Conservation (phyloP, 2,797 vertebrate genomes). For the Orestias chungarensis region DNA sequence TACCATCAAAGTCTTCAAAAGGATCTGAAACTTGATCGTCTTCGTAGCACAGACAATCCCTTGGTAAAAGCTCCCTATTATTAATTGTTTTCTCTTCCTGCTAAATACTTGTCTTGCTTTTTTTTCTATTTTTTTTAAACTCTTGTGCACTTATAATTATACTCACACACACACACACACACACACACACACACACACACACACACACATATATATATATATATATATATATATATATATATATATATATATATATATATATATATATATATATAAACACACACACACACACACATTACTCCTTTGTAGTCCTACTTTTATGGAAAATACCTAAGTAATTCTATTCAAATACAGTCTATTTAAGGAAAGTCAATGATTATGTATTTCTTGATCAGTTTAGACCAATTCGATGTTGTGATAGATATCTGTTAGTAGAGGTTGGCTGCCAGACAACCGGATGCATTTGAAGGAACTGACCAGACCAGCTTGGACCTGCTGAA, state of each 20-base stretch:
- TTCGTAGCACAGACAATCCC: slow-evolving; percentile 80
- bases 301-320: not conserved
- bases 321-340: slow-evolving; percentile 11
- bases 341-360: slow-evolving; percentile 20
- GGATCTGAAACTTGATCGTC: slow-evolving; percentile 84
- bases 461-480: slow-evolving; percentile 55
- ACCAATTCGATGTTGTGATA: slow-evolving; percentile 53
- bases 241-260: too few relatives aligned
- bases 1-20: slow-evolving; percentile 87
- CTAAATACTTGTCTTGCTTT: slow-evolving; percentile 61
- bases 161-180: slow-evolving; percentile 26
- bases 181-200: slow-evolving; percentile 16
- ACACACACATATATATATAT: slow-evolving; percentile 18
- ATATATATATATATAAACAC: too few relatives aligned
- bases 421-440: slow-evolving; percentile 45
- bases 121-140: slow-evolving; percentile 48
- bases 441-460: slow-evolving; percentile 63
- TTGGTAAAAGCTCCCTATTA: slow-evolving; percentile 84
- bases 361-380: slow-evolving; percentile 33
- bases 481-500: slow-evolving; percentile 24
- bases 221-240: too few relatives aligned
- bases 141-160: slow-evolving; percentile 49
- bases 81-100: slow-evolving; percentile 84
- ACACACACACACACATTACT: slow-evolving; percentile 13
- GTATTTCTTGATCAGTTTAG: slow-evolving; percentile 29